A percentile compares a stretch with the other conserved stretches of the same genome.
phyloP scores from a whole-genome alignment of 2,888 invertebrate species.

The Morpho deidamia region DNA sequence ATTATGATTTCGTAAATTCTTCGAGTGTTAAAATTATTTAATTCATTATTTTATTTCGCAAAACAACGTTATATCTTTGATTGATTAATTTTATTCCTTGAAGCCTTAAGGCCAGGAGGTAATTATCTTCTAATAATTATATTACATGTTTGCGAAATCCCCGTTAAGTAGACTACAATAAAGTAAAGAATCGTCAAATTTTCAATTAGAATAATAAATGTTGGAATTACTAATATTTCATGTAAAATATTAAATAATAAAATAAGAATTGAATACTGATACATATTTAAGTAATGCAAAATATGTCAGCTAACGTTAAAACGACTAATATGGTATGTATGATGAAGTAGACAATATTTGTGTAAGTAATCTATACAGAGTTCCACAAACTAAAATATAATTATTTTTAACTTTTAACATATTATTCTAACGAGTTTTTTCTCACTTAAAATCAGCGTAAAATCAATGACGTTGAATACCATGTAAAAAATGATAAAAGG shows the following conservation, averaged over 20 bases:
- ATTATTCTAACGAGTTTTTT: not conserved
- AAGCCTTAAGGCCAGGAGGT: no score
- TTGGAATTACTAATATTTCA: not conserved
- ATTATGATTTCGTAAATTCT: no score
- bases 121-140: no score
- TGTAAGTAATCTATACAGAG: conserved; percentile 46
- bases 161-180: no score
- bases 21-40: no score
- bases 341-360: conserved; percentile 62
- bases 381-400: not conserved
- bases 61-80: no score
- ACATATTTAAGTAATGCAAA: conserved; percentile 6
- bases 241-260: conserved; percentile 12
- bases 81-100: no score
- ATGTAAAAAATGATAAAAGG: not conserved
- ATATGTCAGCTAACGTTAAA: conserved; percentile 4
- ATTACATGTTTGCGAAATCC: no score
- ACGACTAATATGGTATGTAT: conserved; percentile 10
- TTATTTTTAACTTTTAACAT: conserved; percentile 3
- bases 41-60: no score
- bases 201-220: no score
- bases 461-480: not conserved
- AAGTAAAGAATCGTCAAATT: no score
- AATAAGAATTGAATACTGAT: conserved; percentile 19
- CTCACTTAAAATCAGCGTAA: no score